A percentile compares a stretch with the other conserved stretches of the same genome.
Evolutionary conservation across 1,140 invertebrate species (phyloP).

Genomic region (Cecropterus lyciades): DNA sequence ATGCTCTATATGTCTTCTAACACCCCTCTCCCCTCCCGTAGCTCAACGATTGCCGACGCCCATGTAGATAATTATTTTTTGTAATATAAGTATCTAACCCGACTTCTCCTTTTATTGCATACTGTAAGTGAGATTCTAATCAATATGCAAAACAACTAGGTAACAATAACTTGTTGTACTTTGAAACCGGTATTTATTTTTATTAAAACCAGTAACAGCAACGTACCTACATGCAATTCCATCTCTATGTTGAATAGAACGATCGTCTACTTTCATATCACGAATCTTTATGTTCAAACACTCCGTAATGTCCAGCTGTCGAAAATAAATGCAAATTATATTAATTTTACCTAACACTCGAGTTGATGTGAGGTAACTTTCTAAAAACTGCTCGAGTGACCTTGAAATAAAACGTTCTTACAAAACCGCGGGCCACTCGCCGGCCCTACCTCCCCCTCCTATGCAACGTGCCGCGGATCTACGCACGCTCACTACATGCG

Average conservation of each 20-base stretch:
- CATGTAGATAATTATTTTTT: too few species aligned
- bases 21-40: too few species aligned
- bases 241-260: neutral
- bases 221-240: neutral
- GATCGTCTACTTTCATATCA: slow-evolving; percentile 6
- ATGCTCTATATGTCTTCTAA: too few species aligned
- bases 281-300: slow-evolving; percentile 1
- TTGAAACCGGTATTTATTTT: slow-evolving; percentile 25
- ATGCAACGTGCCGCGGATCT: slow-evolving; percentile 65
- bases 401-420: slow-evolving; percentile 84
- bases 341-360: slow-evolving; percentile 62
- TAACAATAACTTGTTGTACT: slow-evolving; percentile 26
- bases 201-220: neutral
- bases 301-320: slow-evolving; percentile 10
- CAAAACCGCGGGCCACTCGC: slow-evolving; percentile 81
- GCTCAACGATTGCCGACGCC: too few species aligned
- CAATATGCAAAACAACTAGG: slow-evolving; percentile 23
- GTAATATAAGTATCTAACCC: slow-evolving; percentile 11
- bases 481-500: slow-evolving; percentile 63
- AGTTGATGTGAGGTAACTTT: slow-evolving; percentile 78
- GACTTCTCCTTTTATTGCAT: slow-evolving; percentile 22
- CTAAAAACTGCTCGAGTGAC: slow-evolving; percentile 84
- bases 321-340: slow-evolving; percentile 48
- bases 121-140: slow-evolving; percentile 17
- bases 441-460: slow-evolving; percentile 66